phyloP scores from a whole-genome alignment of 2,113 vertebrate genomes.

The Apodemus sylvaticus region DNA sequence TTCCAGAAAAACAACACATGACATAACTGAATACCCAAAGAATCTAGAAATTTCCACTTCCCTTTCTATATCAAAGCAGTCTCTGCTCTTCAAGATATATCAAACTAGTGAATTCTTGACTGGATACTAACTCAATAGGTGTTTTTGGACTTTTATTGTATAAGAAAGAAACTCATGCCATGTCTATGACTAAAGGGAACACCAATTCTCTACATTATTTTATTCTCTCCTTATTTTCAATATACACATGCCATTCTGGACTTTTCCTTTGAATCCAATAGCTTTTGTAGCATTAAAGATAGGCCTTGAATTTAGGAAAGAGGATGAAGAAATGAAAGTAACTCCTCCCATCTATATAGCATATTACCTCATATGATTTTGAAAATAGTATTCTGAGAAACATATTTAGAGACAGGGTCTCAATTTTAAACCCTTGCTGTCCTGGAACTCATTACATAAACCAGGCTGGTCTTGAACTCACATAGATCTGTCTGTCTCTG shows the following conservation, averaged over 20 bases:
- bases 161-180: neutral
- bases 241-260: neutral
- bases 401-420: neutral
- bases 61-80: neutral
- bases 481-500: neutral
- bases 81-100: neutral
- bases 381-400: constrained; percentile 9
- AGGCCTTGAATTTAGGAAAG: constrained; percentile 12
- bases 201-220: neutral
- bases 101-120: neutral
- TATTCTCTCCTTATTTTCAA: neutral
- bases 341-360: neutral
- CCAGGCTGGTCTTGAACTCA: neutral
- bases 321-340: neutral
- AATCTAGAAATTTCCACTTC: no score
- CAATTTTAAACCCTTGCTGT: neutral
- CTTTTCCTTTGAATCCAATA: neutral
- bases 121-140: neutral
- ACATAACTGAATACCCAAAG: no score
- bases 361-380: constrained; percentile 32
- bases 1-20: no score
- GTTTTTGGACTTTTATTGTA: neutral
- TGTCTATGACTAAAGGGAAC: neutral
- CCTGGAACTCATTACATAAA: neutral
- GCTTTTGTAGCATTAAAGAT: constrained; percentile 25